Percentiles rank a stretch among this genome's conserved stretches.
Evolutionary conservation across 1,140 invertebrate genomes (phyloP).

Genomic region (Brachionus rubens): DNA sequence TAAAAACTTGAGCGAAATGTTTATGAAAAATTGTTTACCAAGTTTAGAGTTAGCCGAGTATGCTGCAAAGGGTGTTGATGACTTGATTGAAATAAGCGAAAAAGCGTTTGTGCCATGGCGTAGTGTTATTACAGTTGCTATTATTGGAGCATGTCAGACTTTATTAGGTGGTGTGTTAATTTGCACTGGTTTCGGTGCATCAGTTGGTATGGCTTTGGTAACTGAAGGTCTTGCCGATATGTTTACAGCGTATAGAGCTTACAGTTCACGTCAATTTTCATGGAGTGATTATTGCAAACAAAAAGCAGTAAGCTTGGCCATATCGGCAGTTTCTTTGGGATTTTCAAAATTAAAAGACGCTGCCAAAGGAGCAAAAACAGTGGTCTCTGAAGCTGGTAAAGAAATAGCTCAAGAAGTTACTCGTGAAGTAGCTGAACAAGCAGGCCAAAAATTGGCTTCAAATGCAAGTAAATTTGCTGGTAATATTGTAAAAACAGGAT

Average conservation of each 20-base stretch:
- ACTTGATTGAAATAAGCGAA: constrained; percentile 1
- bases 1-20: neutral
- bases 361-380: neutral
- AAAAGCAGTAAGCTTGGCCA: neutral
- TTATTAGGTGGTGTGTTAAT: neutral
- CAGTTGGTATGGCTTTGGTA: neutral
- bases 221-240: constrained; percentile 3
- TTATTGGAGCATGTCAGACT: neutral
- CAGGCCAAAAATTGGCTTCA: neutral
- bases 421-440: neutral
- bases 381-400: no score
- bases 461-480: neutral
- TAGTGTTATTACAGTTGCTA: neutral
- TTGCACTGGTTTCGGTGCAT: neutral
- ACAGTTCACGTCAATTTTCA: neutral
- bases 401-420: neutral
- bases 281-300: constrained; percentile 15
- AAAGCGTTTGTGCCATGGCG: neutral
- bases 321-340: neutral
- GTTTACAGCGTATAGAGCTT: neutral
- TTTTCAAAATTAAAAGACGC: neutral
- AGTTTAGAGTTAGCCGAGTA: neutral
- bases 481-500: neutral
- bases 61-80: neutral
- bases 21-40: neutral